phyloP scores from a whole-genome alignment of 2,113 vertebrate species.

The Pterophyllum scalare region DNA sequence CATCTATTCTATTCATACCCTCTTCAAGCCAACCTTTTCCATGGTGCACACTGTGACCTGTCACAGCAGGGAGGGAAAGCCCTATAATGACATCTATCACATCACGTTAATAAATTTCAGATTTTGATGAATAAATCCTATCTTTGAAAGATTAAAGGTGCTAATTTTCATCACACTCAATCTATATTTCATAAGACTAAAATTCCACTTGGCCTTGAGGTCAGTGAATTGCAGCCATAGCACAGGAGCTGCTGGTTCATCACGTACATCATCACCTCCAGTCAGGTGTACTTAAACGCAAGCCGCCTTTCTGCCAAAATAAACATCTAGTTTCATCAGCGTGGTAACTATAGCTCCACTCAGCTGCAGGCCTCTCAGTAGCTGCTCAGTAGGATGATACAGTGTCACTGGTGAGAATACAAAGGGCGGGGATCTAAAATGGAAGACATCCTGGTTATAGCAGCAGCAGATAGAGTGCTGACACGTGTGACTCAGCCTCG shows the following conservation, averaged over 20 bases:
- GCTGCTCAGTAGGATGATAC: constrained; percentile 35
- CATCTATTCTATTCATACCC: neutral
- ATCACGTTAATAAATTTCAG: neutral
- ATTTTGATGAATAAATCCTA: neutral
- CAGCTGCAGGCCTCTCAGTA: constrained; percentile 33
- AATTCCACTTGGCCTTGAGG: constrained; percentile 16
- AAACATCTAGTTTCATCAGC: constrained; percentile 47
- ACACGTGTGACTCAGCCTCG: constrained; percentile 40
- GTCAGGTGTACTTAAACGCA: constrained; percentile 48
- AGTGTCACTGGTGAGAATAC: constrained; percentile 25
- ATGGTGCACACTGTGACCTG: neutral
- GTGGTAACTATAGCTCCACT: constrained; percentile 61
- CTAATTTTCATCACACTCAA: neutral
- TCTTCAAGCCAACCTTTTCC: neutral
- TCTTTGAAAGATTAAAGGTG: neutral
- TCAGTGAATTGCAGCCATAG: constrained; percentile 33
- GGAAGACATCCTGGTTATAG: constrained; percentile 63
- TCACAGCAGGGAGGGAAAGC: neutral
- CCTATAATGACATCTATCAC: neutral
- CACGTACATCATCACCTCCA: constrained; percentile 52
- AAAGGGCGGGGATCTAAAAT: constrained; percentile 36
- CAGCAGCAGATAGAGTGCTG: constrained; percentile 38
- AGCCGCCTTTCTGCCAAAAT: constrained; percentile 55
- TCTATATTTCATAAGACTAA: neutral
- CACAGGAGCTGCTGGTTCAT: constrained; percentile 43